Base-by-base conservation (phyloP, 2,888 invertebrate genomes). In the Hirtodrosophila histrioides region DNA sequence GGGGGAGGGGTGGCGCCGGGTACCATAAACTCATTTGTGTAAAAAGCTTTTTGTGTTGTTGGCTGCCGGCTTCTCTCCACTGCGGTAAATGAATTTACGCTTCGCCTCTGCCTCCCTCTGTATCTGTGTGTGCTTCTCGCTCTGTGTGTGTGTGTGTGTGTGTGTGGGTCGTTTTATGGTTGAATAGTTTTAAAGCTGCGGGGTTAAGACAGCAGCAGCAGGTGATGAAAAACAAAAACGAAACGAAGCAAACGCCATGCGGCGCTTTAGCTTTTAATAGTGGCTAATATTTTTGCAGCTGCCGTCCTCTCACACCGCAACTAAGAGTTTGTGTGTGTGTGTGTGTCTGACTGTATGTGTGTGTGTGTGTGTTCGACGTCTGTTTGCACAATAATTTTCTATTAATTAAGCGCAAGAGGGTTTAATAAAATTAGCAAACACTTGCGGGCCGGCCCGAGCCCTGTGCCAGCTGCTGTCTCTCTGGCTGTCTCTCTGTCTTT, bases 391-490 rank as follows among this genome's bases (percentile, higher is more conserved):
- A 79, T 86, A 69, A 81, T 86, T 79, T 86, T 83, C 75, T 85
- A 89, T 89, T 88, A 88, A 87, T 88, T 85, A 88, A 86, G 78
- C 81, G 78, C 83, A 86, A 78, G 78, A 78, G 78, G 70, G 72
- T 77, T 86, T 86, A 86, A 83, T 88, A 80, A 77, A 81, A 89
- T 84, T 80, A 82, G 78, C 88, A 89, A 82, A 82, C 78, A 89
- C 72, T 69, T 83, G 74, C 75, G 65, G 71, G 61, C 56, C 50
- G 54, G 27, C 60, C 60, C 58, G 5, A 27, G 27, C 27, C 46
- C 46, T 63, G 62, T 49, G 46, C 53, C 58, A 62, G 57, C 48
- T 43, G 40, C 11, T 48, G 7, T 36, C 40, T 41, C 36, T 54
- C 54, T 10, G n/a, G 17, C 39, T 41, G 24, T 29, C 35, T 41